A percentile compares a stretch with the other conserved stretches of the same genome.
phyloP scores from a whole-genome alignment of 1,140 invertebrate genomes.

The Cydia fagiglandana region DNA sequence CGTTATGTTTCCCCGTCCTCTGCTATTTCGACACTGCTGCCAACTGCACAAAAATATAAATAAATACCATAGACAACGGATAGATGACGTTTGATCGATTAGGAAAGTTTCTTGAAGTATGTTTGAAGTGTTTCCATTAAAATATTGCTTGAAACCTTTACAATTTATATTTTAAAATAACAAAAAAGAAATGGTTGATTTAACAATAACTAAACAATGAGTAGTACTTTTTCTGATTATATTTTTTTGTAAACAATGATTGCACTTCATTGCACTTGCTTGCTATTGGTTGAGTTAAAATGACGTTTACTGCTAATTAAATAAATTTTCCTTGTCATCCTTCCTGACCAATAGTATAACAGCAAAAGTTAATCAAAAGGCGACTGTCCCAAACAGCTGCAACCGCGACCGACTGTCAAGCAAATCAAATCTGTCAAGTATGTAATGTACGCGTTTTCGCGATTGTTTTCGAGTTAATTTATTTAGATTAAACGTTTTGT shows the following conservation, averaged over 20 bases:
- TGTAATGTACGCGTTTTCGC: background rate
- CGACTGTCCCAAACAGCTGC: background rate
- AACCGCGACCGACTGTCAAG: background rate
- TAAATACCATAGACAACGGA: constrained; percentile 52
- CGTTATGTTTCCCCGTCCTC: constrained; percentile 56
- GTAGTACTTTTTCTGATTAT: no score
- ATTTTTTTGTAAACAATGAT: no score
- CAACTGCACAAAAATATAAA: constrained; percentile 60
- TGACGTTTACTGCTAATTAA: background rate
- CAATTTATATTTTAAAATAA: background rate
- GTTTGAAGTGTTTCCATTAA: background rate
- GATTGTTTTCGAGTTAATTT: constrained; percentile 29
- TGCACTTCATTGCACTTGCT: background rate
- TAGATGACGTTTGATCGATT: constrained; percentile 26
- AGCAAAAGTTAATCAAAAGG: background rate
- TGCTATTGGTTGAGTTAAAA: background rate
- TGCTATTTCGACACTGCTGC: constrained; percentile 60
- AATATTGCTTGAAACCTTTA: background rate
- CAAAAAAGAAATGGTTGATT: background rate
- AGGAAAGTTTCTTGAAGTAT: constrained; percentile 12
- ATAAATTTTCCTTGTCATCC: background rate
- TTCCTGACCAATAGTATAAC: background rate
- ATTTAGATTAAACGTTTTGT: constrained; percentile 10
- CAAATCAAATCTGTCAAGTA: constrained; percentile 6
- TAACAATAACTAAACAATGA: no score